phyloP scores from a whole-genome alignment of 2,113 vertebrate species.

The Apaloderma vittatum region DNA sequence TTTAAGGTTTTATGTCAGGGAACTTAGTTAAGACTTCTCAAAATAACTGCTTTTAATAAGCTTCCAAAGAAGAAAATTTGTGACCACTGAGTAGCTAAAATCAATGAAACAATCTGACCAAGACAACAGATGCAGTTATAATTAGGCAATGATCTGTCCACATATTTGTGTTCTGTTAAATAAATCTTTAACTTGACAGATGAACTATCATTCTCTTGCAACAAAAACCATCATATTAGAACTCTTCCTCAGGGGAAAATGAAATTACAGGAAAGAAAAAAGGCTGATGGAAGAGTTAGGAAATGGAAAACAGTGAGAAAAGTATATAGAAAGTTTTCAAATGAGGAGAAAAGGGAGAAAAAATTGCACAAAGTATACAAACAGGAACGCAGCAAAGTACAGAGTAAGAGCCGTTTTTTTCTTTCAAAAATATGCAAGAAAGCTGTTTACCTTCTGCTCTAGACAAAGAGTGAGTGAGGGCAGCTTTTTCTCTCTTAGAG shows the following conservation, averaged over 20 bases:
- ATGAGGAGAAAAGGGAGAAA: not conserved
- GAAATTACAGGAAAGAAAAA: not conserved
- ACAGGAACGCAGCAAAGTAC: not conserved
- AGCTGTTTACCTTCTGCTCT: conserved; percentile 81
- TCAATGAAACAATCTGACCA: not conserved
- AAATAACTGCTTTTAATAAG: not conserved
- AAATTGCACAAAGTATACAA: not conserved
- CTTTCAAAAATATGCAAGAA: not conserved
- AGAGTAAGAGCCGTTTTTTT: not conserved
- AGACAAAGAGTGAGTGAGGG: conserved; percentile 77
- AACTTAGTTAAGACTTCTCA: not conserved
- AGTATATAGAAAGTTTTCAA: not conserved
- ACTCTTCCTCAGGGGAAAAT: not conserved
- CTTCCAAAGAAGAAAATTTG: not conserved
- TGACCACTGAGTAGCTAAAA: not conserved
- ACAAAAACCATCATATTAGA: not conserved
- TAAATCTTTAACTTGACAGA: not conserved
- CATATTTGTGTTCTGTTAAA: not conserved
- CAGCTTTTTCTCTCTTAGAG: conserved; percentile 70
- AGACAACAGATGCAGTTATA: not conserved
- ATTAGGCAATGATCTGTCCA: not conserved
- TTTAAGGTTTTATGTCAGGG: not conserved
- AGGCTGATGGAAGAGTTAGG: not conserved
- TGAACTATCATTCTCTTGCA: not conserved
- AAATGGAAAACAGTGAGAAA: not conserved